These are phyloP conservation scores for Nebria brevicollis DNA, from an alignment of 2,888 invertebrate species.

Conservation along the genomic window DNA sequence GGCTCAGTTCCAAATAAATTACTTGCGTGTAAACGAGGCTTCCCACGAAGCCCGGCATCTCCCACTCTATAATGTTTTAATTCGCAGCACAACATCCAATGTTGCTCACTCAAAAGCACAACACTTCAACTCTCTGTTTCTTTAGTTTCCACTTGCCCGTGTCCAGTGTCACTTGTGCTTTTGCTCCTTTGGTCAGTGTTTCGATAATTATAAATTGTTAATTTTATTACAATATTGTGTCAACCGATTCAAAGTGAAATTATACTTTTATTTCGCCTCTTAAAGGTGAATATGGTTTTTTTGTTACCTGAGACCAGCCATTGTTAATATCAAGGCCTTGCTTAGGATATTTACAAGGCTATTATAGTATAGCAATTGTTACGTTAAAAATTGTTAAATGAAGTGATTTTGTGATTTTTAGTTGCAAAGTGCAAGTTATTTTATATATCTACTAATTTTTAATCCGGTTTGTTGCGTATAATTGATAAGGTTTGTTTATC, in stretches of 20 bases:
- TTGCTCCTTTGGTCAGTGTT: neutral
- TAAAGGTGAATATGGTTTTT: no score
- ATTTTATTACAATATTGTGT: neutral
- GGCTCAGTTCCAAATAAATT: neutral
- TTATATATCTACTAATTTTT: neutral
- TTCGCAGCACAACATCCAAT: constrained; percentile 1
- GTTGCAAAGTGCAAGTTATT: neutral
- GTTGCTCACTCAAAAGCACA: neutral
- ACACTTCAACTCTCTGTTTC: neutral
- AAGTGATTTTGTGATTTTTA: neutral
- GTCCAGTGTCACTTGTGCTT: neutral
- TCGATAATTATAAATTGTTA: neutral
- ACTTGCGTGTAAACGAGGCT: neutral
- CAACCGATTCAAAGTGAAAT: neutral
- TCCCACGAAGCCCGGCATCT: neutral
- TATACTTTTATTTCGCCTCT: neutral
- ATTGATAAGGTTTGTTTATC: no score
- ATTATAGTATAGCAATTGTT: neutral
- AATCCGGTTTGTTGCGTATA: no score
- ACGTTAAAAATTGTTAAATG: neutral
- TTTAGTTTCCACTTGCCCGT: neutral
- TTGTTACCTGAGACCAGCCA: no score
- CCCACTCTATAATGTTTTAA: neutral
- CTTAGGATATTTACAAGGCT: no score
- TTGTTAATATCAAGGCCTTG: no score